Conservation (phyloP, 2,888 invertebrate genomes). For the Cinara cedri region DNA sequence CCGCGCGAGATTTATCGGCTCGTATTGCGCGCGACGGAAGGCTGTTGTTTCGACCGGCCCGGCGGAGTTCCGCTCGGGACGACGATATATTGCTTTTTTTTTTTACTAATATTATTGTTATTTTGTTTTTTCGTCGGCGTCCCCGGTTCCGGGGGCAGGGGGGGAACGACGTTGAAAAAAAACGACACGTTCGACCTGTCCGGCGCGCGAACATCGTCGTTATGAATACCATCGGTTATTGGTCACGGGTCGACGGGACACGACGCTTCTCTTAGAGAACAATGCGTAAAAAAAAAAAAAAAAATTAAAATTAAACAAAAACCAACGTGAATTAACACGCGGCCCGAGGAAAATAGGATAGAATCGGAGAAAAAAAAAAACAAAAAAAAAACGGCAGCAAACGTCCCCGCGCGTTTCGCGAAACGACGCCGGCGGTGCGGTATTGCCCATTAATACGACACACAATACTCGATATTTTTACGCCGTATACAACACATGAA, state of each 20-base stretch:
- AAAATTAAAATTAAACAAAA: too few relatives aligned
- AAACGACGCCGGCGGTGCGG: not conserved
- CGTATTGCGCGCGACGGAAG: not conserved
- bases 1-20: slow-evolving; percentile 37
- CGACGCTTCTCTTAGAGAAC: too few relatives aligned
- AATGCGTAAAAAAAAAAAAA: too few relatives aligned
- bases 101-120: not conserved
- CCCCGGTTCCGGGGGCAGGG: too few relatives aligned
- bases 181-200: not conserved
- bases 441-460: not conserved
- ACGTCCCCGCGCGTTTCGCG: not conserved
- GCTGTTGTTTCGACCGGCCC: slow-evolving; percentile 8
- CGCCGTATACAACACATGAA: too few relatives aligned
- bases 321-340: not conserved
- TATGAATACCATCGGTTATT: slow-evolving; percentile 4
- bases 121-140: too few relatives aligned
- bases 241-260: not conserved
- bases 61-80: not conserved
- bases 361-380: too few relatives aligned
- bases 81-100: slow-evolving; percentile 17
- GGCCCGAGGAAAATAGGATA: too few relatives aligned
- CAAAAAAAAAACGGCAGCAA: too few relatives aligned
- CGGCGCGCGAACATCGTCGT: not conserved
- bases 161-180: slow-evolving; percentile 9
- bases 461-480: too few relatives aligned